These are phyloP conservation scores for Stegodyphus dumicola DNA, from an alignment of 1,140 invertebrate species.

Conservation along the genomic window DNA sequence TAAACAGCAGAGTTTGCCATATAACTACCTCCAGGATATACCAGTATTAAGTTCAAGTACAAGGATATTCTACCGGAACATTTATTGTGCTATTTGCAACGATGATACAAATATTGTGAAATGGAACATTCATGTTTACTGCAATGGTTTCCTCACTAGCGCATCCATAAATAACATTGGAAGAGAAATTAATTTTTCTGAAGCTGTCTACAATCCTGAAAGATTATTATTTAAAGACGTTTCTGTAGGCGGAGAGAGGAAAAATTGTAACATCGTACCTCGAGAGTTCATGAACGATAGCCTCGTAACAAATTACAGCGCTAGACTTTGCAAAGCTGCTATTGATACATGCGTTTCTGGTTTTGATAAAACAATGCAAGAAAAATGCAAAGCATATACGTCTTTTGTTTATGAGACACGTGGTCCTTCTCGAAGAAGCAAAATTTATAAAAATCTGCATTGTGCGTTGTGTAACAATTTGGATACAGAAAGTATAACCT, in stretches of 20 bases:
- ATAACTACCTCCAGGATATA: constrained; percentile 23
- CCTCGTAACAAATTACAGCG: constrained; percentile 2
- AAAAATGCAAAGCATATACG: constrained; percentile 55
- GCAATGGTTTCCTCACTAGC: neutral
- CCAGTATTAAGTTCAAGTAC: constrained; percentile 29
- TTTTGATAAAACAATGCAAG: neutral
- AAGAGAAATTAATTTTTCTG: constrained; percentile 1
- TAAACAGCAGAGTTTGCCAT: neutral
- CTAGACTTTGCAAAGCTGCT: constrained; percentile 45
- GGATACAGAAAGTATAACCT: neutral
- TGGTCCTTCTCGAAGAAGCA: neutral
- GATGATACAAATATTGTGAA: constrained; percentile 47
- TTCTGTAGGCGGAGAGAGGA: neutral
- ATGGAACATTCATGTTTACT: constrained; percentile 36
- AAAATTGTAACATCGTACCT: constrained; percentile 1
- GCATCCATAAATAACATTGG: no score
- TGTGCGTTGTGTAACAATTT: constrained; percentile 67
- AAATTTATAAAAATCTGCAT: constrained; percentile 68
- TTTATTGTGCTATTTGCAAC: constrained; percentile 66
- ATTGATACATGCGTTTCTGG: constrained; percentile 29
- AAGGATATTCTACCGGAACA: constrained; percentile 64
- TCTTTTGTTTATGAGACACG: constrained; percentile 43
- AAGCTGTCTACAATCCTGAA: neutral
- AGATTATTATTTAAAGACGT: constrained; percentile 14
- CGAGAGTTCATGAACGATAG: neutral